Conservation (phyloP, 2,888 invertebrate species). For the Eupithecia subfuscata region DNA sequence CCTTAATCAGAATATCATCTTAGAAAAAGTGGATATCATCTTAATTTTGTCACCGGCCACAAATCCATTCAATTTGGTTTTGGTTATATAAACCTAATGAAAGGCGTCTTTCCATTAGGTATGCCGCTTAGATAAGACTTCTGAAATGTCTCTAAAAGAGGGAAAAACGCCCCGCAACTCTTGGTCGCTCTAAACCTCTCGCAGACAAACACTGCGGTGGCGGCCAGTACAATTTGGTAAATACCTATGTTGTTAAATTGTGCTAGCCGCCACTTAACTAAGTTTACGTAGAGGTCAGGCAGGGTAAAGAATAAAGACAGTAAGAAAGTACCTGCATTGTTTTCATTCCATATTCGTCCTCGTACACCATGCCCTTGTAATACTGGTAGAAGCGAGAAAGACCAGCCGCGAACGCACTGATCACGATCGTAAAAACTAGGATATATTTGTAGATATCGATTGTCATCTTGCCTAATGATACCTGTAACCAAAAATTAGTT, state of each 20-base stretch:
- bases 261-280: neutral
- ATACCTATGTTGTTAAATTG: neutral
- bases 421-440: constrained; percentile 84
- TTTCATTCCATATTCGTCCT: constrained; percentile 84
- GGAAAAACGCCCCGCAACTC: neutral
- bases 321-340: constrained; percentile 68
- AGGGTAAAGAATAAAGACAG: neutral
- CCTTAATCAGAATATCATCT: neutral
- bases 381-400: constrained; percentile 86
- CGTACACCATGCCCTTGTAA: constrained; percentile 86
- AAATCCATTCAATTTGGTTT: too few relatives aligned
- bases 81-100: too few relatives aligned
- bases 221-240: neutral
- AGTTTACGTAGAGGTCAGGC: too few relatives aligned
- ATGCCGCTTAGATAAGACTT: too few relatives aligned
- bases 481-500: constrained; percentile 61
- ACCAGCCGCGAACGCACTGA: constrained; percentile 85
- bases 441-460: constrained; percentile 86
- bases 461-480: constrained; percentile 87
- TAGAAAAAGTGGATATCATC: neutral
- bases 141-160: neutral
- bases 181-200: too few relatives aligned
- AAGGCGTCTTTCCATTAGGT: too few relatives aligned
- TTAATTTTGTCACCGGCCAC: neutral
- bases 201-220: neutral